Conservation (phyloP, 2,888 invertebrate species). For the Philopedon plagiatum region DNA sequence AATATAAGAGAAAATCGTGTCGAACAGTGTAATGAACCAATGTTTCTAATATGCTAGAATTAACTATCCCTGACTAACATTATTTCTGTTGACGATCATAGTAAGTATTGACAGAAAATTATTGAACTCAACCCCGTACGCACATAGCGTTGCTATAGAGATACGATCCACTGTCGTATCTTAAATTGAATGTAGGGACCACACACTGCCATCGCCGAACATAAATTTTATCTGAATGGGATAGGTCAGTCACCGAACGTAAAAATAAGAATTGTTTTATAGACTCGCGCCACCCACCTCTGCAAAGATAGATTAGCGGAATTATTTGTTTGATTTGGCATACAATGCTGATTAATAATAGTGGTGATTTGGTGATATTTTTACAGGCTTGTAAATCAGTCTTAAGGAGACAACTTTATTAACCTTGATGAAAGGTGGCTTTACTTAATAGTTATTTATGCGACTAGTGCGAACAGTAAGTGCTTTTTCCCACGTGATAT, state of each 20-base stretch:
- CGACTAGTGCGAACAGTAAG: too few relatives aligned
- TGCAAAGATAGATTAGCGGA: constrained; percentile 16
- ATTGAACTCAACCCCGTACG: background rate
- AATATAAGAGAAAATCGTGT: too few relatives aligned
- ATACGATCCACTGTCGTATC: background rate
- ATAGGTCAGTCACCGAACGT: constrained; percentile 34
- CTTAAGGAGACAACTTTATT: background rate
- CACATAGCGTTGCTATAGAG: background rate
- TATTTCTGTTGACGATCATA: too few relatives aligned
- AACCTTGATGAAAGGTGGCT: too few relatives aligned
- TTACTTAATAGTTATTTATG: too few relatives aligned
- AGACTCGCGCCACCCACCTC: constrained; percentile 28
- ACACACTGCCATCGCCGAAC: constrained; percentile 23
- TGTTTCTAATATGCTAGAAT: too few relatives aligned
- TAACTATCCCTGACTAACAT: too few relatives aligned
- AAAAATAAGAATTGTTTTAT: constrained; percentile 30
- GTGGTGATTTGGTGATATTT: background rate
- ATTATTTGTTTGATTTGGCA: constrained; percentile 16
- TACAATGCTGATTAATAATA: background rate
- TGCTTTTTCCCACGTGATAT: too few relatives aligned
- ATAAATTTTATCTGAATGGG: constrained; percentile 32
- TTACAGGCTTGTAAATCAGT: background rate
- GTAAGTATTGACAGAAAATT: background rate
- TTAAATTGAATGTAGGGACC: constrained; percentile 23
- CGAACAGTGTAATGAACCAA: too few relatives aligned